Evolutionary conservation across 2,797 vertebrate species (phyloP).

Genomic region (Rhinella marina): DNA sequence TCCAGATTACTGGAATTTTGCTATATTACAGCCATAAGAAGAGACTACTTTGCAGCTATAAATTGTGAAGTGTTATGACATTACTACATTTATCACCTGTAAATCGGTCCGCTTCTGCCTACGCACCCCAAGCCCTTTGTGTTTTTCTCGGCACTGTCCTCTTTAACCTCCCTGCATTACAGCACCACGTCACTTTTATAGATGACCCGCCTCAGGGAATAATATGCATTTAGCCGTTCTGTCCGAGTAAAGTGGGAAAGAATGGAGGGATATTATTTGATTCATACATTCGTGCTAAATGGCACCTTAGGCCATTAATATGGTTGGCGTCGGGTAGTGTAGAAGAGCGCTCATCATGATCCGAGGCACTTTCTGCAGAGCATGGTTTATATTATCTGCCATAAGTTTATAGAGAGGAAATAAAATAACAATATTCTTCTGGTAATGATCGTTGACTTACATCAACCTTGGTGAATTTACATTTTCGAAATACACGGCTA

Average conservation of each 20-base stretch:
- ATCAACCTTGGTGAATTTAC: not conserved
- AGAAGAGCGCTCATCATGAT: not conserved
- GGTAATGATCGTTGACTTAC: too few species aligned
- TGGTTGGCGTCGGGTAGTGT: not conserved
- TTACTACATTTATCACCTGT: slow-evolving; percentile 24
- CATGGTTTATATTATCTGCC: not conserved
- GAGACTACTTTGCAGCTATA: not conserved
- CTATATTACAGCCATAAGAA: not conserved
- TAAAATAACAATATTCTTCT: not conserved
- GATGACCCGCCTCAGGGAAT: slow-evolving; percentile 9
- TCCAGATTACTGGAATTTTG: not conserved
- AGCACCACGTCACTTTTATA: not conserved
- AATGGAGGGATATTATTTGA: slow-evolving; percentile 14
- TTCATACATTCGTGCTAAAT: slow-evolving; percentile 8
- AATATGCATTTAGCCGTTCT: slow-evolving; percentile 8
- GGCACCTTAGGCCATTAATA: not conserved
- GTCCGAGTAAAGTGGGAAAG: not conserved
- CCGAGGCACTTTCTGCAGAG: not conserved
- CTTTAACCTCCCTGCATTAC: not conserved
- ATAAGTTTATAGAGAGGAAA: not conserved
- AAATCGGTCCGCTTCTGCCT: slow-evolving; percentile 2
- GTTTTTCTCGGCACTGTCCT: not conserved
- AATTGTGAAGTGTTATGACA: not conserved
- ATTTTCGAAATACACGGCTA: too few species aligned
- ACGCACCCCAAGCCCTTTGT: not conserved